Conservation (phyloP, 2,113 vertebrate genomes). For the Nesoenas mayeri region DNA sequence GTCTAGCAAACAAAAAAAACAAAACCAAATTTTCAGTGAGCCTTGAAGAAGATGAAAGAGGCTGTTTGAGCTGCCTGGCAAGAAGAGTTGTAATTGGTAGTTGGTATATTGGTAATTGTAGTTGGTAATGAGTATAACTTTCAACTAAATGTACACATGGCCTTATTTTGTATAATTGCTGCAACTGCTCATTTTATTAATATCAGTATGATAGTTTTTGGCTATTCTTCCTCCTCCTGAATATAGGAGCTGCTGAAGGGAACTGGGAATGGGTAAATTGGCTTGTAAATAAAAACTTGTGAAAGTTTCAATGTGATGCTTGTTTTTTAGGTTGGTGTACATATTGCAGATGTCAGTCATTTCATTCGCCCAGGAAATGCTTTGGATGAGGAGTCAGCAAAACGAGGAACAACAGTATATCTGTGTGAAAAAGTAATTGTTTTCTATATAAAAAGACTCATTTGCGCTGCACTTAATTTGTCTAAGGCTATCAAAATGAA, state of each 20-base stretch:
- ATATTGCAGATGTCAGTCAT: constrained; percentile 97
- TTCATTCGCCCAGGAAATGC: constrained; percentile 96
- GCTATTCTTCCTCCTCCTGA: accelerated
- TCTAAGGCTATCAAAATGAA: background rate
- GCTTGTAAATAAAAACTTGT: background rate
- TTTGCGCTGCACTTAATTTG: background rate
- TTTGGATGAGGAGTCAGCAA: constrained; percentile 92
- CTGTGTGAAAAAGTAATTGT: constrained; percentile 89
- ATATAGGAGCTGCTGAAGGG: background rate
- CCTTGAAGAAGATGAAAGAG: background rate
- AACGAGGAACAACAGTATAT: constrained; percentile 95
- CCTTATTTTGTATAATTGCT: background rate
- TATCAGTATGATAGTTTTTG: background rate
- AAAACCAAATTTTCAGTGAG: background rate
- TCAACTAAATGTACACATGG: background rate
- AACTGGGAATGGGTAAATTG: background rate
- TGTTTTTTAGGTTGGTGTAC: constrained; percentile 88
- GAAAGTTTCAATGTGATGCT: background rate
- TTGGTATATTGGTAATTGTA: too few relatives aligned
- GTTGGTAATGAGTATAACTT: background rate
- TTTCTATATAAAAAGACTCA: background rate
- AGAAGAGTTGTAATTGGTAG: background rate
- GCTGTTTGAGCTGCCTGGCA: background rate
- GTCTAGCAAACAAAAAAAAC: background rate
- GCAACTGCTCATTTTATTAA: background rate